phyloP scores from a whole-genome alignment of 2,888 invertebrate species.

The Calephelis perditalis region DNA sequence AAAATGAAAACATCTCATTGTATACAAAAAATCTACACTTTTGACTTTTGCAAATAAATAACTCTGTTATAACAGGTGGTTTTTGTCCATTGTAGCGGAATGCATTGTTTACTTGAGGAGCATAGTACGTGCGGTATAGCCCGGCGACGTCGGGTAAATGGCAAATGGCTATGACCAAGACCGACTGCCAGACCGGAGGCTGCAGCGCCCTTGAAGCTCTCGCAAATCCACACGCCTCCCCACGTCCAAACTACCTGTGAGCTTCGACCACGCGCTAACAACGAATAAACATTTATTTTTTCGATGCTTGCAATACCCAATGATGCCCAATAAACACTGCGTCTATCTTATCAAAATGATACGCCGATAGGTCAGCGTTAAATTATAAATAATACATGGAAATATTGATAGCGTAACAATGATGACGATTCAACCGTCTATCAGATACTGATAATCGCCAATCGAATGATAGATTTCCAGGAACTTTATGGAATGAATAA shows the following conservation, averaged over 20 bases:
- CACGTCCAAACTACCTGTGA: slow-evolving; percentile 18
- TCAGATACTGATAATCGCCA: slow-evolving; percentile 43
- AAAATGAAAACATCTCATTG: slow-evolving; percentile 50
- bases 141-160: slow-evolving; percentile 47
- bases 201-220: slow-evolving; percentile 57
- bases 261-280: slow-evolving; percentile 13
- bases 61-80: slow-evolving; percentile 53
- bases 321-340: background rate
- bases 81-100: slow-evolving; percentile 46
- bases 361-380: slow-evolving; percentile 11
- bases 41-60: slow-evolving; percentile 27
- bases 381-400: slow-evolving; percentile 30
- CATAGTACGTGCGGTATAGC: slow-evolving; percentile 46
- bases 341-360: slow-evolving; percentile 9
- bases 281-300: slow-evolving; percentile 8
- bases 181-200: slow-evolving; percentile 41
- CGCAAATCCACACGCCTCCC: slow-evolving; percentile 30
- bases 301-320: background rate
- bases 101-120: slow-evolving; percentile 49
- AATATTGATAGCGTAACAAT: slow-evolving; percentile 40
- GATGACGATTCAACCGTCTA: slow-evolving; percentile 45
- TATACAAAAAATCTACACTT: slow-evolving; percentile 27
- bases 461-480: slow-evolving; percentile 48
- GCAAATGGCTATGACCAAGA: slow-evolving; percentile 34
- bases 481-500: slow-evolving; percentile 35